Base-by-base conservation (phyloP, 2,113 vertebrate genomes). In the Erinaceus europaeus region DNA sequence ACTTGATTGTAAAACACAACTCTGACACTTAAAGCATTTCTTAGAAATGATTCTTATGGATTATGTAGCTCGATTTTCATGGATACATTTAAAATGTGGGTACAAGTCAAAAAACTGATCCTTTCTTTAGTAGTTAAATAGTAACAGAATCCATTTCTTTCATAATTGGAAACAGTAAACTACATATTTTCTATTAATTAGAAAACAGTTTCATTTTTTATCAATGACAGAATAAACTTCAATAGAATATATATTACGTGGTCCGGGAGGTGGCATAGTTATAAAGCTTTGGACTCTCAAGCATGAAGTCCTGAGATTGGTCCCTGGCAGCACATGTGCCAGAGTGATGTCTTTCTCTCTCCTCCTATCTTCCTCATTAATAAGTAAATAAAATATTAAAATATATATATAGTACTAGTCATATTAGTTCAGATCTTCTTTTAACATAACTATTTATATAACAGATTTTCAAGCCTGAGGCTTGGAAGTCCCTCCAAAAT, bases 101-200 rank as follows among this genome's bases (percentile, higher is more conserved):
- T n/a, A n/a, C n/a, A n/a, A n/a, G n/a, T n/a, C n/a, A n/a, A n/a
- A n/a, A 10, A 84, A 90, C 73, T 74, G 38, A 6, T 79, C 42
- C 42, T 90, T 93, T 20, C 5, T 65, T 84, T 86, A 17, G 57
- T 20, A 91, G 15, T 64, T 88, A 94, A 83, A 77, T 84, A 80
- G 59, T 86, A 71, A 89, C 40, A 89, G 91, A 80, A 90, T 84
- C 42, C 53, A 68, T 83, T 88, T 44, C 78, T 91, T 93, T 86
- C 32, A 44, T 86, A 91, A 84, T 74, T 91, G 68, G 34, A 50
- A 89, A 76, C 40, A 92, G 73, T 69, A 92, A 91, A 86, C 91
- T 94, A 61, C 90, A 80, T 23, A 88, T 75, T 86, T 80, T 80
- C 59, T 40, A 89, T 87, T 94, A 92, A 90, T 91, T 92, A 77